phyloP scores from a whole-genome alignment of 2,888 invertebrate genomes.

The Drosophila incognita region DNA sequence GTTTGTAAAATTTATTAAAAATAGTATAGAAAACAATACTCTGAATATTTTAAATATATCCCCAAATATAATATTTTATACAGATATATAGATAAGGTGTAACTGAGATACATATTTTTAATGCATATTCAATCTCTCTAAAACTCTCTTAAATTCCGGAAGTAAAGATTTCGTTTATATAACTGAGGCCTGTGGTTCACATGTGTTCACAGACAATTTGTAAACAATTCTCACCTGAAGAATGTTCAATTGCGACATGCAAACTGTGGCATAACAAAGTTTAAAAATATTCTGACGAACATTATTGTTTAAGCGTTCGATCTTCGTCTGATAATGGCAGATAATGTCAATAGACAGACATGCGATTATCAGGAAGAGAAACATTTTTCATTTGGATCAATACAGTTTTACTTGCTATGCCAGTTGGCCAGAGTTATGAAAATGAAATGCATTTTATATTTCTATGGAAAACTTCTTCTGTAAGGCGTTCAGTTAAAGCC shows the following conservation, averaged over 20 bases:
- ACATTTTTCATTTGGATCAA: constrained; percentile 74
- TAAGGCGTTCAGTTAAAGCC: constrained; percentile 63
- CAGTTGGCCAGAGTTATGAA: constrained; percentile 24
- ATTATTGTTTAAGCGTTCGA: constrained; percentile 73
- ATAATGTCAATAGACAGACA: not conserved
- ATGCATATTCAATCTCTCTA: constrained; percentile 31
- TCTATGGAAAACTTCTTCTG: constrained; percentile 36
- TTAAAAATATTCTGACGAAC: constrained; percentile 70
- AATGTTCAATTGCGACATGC: constrained; percentile 51
- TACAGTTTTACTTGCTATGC: constrained; percentile 66
- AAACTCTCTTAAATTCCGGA: not conserved
- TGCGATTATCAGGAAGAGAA: constrained; percentile 72
- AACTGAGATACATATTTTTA: constrained; percentile 14
- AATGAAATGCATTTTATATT: constrained; percentile 18
- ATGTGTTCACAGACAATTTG: constrained; percentile 37
- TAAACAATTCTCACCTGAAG: constrained; percentile 59
- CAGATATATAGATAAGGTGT: constrained; percentile 12
- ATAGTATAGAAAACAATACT: constrained; percentile 14
- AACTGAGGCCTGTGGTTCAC: constrained; percentile 16
- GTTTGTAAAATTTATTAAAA: constrained; percentile 20
- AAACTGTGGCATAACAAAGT: constrained; percentile 41
- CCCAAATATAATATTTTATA: constrained; percentile 12
- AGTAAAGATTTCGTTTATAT: constrained; percentile 3
- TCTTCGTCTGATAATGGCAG: constrained; percentile 65
- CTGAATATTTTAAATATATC: constrained; percentile 29